Evolutionary conservation across 1,140 invertebrate species (phyloP), one percentile per base, ranked within the genome.

Genomic region (Temnothorax curvispinosus): DNA sequence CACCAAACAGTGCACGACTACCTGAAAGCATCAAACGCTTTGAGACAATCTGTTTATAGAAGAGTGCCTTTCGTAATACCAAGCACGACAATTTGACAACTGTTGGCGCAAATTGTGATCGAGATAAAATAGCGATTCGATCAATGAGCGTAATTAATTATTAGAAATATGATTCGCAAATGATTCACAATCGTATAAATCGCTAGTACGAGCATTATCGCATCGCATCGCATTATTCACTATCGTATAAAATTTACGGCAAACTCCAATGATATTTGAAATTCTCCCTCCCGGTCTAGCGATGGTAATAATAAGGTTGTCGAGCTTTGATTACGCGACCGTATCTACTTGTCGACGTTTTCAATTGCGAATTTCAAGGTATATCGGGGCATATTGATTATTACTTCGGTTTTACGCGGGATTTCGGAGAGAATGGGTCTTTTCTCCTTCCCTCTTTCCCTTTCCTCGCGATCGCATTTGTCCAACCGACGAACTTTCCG

Each of bases 1-100:
- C 44, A 75, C 44, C 69, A 84, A 84, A 84, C 56, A 75, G 18
- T 74, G 69, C 77, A 41, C n/a, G 35, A 54, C 32, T 60, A 81
- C 18, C 21, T 2, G 69, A 27, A 60, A 60, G 8, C 69, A 32
- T 35, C 21, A 41, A 1, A 1, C 13, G 35, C 35, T 41, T 32
- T 56, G 21, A 1, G 18, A 56, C 80, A 84, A 74, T 74, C 69
- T 50, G 44, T 84, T 84, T 84, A 75, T 62, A n/a, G 9, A 62
- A 58, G 27, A 1, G 69, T 13, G 27, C 3, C 38, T 47, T 75
- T 62, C 21, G 54, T 58, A 54, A 44, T 72, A 47, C 0, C n/a
- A 18, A 69, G 27, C 5, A 15, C 13, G 41, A 15, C 50, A 47
- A 38, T 60, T 18, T 2, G 27, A 64, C 15, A 75, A 75, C 50